Conservation (phyloP, 1,140 invertebrate species). For the Rhyzopertha dominica region DNA sequence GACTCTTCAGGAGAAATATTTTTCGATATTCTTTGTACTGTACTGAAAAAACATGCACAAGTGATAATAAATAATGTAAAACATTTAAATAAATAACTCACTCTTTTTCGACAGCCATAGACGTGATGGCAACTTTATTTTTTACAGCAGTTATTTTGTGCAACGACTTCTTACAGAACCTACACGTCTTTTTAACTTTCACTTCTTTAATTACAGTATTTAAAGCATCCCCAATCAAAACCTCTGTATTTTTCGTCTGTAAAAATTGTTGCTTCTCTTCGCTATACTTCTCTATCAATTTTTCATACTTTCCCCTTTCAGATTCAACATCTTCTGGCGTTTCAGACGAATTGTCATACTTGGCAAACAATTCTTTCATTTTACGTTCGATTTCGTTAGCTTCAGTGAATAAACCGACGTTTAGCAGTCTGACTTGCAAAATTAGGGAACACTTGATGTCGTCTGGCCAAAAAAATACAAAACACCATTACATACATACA, state of each 20-base stretch:
- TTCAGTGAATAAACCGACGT: conserved; percentile 68
- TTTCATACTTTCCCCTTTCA: conserved; percentile 22
- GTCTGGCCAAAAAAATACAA: conserved; percentile 44
- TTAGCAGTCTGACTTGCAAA: conserved; percentile 69
- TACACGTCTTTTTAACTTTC: conserved; percentile 55
- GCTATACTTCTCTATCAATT: conserved; percentile 20
- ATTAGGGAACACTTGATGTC: conserved; percentile 60
- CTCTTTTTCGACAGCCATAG: conserved; percentile 45
- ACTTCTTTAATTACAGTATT: conserved; percentile 53
- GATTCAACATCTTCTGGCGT: conserved; percentile 27
- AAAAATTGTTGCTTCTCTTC: too few species aligned
- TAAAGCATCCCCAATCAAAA: too few species aligned
- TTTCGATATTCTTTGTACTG: conserved; percentile 23
- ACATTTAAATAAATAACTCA: conserved; percentile 14
- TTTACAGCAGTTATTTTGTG: conserved; percentile 57
- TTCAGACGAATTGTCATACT: conserved; percentile 33
- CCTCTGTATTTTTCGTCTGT: conserved; percentile 58
- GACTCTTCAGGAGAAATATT: conserved; percentile 38
- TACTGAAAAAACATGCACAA: conserved; percentile 5
- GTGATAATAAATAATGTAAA: conserved; percentile 4
- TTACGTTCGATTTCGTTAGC: conserved; percentile 61
- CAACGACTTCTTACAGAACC: conserved; percentile 56
- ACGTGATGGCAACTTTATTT: conserved; percentile 59
- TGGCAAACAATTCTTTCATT: conserved; percentile 33
- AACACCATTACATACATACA: conserved; percentile 7